Base-by-base conservation (phyloP, 2,888 invertebrate species). In the Carcina quercana region DNA sequence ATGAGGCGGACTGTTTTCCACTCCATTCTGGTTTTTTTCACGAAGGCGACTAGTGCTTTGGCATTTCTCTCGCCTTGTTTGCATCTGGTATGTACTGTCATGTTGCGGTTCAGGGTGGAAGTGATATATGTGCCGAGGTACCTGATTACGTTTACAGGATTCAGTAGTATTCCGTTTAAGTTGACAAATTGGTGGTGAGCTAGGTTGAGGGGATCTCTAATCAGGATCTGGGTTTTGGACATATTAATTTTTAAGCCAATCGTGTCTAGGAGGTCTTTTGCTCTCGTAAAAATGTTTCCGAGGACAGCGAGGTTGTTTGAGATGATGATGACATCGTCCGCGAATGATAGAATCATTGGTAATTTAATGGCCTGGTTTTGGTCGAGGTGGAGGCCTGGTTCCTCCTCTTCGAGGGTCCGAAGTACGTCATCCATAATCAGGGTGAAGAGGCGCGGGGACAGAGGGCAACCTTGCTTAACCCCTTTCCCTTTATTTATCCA, bases 401-500 rank as follows among this genome's bases (percentile, higher is more conserved):
- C 10, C 3, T 22, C 22, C n/a, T 22, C 22, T n/a, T 19, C 19
- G 7, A 19, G 20, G 7, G 20, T 20, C n/a, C 20, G 8, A 20
- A 20, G 20, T 20, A 24, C 24, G 10, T 24, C 12, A 5, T 24
- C 12, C 24, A 24, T 24, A 6, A 12, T 6, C 6, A 24, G n/a
- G 6, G 5, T 26, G 13, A 26, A 26, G 7, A 14, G 5, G 6
- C 7, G 13, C 8, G 13, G 26, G 7, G 26, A 26, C 8, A 26
- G 26, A 2, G 26, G 26, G 26, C 15, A 26, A 8, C 13, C 26
- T 13, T 26, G 26, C 13, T 26, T 26, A 8, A 26, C 26, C 7
- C 26, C 26, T 26, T 26, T 26, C 8, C 26, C 14, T 26, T 26
- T 26, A 8, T 13, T 26, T 26, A 26, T 26, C 3, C 6, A n/a